Percentiles rank a stretch among this genome's conserved stretches.
Evolutionary conservation across 2,797 vertebrate species (phyloP).

Genomic region (Chloroceryle inda): DNA sequence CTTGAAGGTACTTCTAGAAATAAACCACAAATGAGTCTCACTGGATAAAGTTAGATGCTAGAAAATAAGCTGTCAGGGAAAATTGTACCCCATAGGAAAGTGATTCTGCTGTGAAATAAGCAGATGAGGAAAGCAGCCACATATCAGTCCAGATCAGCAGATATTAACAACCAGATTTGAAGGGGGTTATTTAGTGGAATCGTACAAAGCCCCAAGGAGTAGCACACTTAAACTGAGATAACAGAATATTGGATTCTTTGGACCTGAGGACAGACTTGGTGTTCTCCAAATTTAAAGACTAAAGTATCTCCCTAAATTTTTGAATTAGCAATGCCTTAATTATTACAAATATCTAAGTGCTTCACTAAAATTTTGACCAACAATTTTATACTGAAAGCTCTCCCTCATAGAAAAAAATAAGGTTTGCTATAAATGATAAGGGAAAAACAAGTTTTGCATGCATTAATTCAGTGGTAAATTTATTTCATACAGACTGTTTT

Average conservation of each 20-base stretch:
- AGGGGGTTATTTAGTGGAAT: background rate
- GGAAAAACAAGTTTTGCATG: background rate
- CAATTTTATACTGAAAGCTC: background rate
- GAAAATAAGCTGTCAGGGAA: background rate
- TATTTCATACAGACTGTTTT: background rate
- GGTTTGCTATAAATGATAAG: background rate
- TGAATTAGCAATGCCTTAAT: background rate
- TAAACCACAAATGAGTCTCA: background rate
- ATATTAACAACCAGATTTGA: background rate
- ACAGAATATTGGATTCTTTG: background rate
- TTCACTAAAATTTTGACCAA: background rate
- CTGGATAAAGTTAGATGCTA: background rate
- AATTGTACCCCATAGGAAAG: background rate
- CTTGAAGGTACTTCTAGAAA: background rate
- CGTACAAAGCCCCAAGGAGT: fast-evolving
- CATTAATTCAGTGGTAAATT: background rate
- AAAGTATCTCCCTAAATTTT: background rate
- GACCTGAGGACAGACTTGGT: background rate
- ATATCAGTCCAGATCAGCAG: background rate
- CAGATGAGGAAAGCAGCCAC: background rate
- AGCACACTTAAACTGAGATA: background rate
- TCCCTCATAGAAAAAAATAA: background rate
- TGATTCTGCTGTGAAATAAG: background rate
- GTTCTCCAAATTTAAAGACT: background rate
- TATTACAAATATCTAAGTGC: background rate